A percentile compares a stretch with the other conserved stretches of the same genome.
These are phyloP conservation scores for Artibeus jamaicensis DNA, from an alignment of 2,797 vertebrate genomes.

Conservation along the genomic window DNA sequence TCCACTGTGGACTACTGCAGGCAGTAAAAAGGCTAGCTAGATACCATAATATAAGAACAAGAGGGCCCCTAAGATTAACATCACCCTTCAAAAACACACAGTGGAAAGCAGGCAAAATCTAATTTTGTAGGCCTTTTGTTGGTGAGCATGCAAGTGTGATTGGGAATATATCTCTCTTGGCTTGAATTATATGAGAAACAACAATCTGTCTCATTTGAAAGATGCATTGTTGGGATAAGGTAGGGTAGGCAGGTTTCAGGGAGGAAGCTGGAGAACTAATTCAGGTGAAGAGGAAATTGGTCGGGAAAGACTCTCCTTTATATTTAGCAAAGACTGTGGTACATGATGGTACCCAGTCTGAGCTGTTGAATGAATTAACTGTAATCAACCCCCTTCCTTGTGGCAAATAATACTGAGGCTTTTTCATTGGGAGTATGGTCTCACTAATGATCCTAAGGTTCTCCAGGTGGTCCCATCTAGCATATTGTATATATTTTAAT, in stretches of 20 bases:
- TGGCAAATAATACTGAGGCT: background rate
- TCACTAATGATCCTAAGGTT: background rate
- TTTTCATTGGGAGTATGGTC: background rate
- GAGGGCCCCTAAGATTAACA: background rate
- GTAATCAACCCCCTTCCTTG: background rate
- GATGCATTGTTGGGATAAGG: background rate
- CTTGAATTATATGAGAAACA: background rate
- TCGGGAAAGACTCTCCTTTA: background rate
- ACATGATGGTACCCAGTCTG: background rate
- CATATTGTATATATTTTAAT: background rate
- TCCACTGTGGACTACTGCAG: background rate
- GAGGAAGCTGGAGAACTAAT: background rate
- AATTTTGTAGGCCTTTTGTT: background rate
- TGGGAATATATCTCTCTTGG: background rate
- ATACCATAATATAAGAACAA: background rate
- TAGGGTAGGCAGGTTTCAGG: background rate
- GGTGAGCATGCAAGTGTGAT: background rate
- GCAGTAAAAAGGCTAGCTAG: background rate
- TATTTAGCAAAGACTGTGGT: background rate
- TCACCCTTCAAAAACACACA: background rate
- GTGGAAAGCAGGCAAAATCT: background rate
- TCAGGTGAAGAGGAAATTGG: background rate
- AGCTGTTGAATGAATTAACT: background rate
- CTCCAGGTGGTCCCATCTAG: background rate
- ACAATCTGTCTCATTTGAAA: background rate